These are phyloP conservation scores for Potamilus streckersoni DNA, from an alignment of 1,140 invertebrate genomes.

Conservation along the genomic window DNA sequence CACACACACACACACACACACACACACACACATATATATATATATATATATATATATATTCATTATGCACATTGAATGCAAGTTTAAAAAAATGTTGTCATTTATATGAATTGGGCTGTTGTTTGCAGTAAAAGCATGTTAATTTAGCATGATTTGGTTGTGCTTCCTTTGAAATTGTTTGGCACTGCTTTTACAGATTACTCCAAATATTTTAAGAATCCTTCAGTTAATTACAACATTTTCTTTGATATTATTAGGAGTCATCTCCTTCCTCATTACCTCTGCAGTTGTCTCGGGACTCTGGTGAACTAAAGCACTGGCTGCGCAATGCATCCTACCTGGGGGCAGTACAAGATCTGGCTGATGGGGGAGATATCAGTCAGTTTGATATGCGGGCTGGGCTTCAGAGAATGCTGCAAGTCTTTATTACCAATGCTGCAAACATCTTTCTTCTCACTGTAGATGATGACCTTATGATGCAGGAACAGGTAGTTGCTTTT, in stretches of 20 bases:
- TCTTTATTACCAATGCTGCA: slow-evolving; percentile 95
- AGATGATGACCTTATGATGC: slow-evolving; percentile 40
- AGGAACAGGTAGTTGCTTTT: slow-evolving; percentile 48
- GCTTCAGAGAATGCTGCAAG: slow-evolving; percentile 87
- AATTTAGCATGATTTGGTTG: no score
- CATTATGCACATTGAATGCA: no score
- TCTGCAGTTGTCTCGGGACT: slow-evolving; percentile 32
- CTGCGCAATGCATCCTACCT: slow-evolving; percentile 60
- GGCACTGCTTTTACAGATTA: no score
- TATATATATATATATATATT: no score
- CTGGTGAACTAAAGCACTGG: slow-evolving; percentile 37
- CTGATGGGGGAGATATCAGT: slow-evolving; percentile 48
- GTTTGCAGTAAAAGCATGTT: no score
- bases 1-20: no score
- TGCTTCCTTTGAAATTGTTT: no score
- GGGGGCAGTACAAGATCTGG: slow-evolving; percentile 57
- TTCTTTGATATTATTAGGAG: slow-evolving; percentile 32
- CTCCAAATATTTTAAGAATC: no score
- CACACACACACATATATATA: no score
- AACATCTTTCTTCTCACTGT: slow-evolving; percentile 81
- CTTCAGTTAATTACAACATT: no score
- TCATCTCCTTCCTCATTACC: slow-evolving; percentile 39
- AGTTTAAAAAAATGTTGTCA: no score
- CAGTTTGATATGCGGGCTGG: slow-evolving; percentile 63
- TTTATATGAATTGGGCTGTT: no score